Base-by-base conservation (phyloP, 2,888 invertebrate species). In the Parelbella ahira region DNA sequence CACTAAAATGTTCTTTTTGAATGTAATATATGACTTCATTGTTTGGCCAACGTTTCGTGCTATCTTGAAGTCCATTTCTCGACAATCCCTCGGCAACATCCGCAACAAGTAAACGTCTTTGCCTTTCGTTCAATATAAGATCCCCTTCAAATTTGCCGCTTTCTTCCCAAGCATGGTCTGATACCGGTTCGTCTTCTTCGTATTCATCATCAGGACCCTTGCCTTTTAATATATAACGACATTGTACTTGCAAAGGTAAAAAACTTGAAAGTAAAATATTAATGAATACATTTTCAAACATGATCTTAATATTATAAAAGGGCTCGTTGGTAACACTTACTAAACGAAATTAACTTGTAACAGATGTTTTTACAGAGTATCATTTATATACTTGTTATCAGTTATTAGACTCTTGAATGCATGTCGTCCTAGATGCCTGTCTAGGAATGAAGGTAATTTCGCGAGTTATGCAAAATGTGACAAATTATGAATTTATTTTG, bases 101-200 rank as follows among this genome's bases (percentile, higher is more conserved):
- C 42, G 79, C 73, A 0, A 88, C 73, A 15, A 88, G 80, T 33
- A 74, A 51, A n/a, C 76, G 62, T 46, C 87, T 63, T 51, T 88
- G 88, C 9, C 75, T 62, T 10, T 87, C 84, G 41, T 87, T 88
- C 3, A 88, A 67, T 32, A 88, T 73, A 12, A 89, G 68, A 49
- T 89, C 89, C 5, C 89, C 89, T 51, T 89, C 89, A 44, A 89
- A 88, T 53, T 88, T 82, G 3, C 88, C 88, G 47, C 88, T 88
- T 19, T 81, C 76, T 51, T 88, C 87, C 84, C 88, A 88, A 3
- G 88, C 82, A 44, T 88, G 67, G 38, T 84, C 86, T 15, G 78
- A 71, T 24, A 68, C 54, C 1, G 51, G 37, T 9, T 78, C 78
- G 1, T 75, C 77, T 37, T 80, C 81, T 18, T 84, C 84, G 34